Evolutionary conservation across 2,113 vertebrate genomes (phyloP).

Genomic region (Ictalurus punctatus): DNA sequence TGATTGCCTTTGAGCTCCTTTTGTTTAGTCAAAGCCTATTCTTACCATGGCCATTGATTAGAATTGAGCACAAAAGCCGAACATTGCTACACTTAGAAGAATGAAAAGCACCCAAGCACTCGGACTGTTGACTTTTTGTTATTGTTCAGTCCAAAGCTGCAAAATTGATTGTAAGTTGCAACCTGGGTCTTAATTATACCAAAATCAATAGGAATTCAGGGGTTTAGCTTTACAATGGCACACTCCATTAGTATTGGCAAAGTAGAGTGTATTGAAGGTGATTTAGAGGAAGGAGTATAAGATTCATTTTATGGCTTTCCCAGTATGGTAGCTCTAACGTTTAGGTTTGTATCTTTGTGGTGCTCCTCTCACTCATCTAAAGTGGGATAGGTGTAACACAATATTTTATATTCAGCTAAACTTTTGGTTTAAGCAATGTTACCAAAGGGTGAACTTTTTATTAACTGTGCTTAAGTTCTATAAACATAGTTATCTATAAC

Average conservation of each 20-base stretch:
- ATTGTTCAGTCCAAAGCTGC: conserved; percentile 14
- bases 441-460: not conserved
- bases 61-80: conserved; percentile 4
- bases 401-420: not conserved
- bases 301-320: not conserved
- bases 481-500: not conserved
- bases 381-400: not conserved
- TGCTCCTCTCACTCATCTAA: not conserved
- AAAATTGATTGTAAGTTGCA: conserved; percentile 34
- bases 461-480: not conserved
- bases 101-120: conserved; percentile 10
- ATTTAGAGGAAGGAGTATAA: not conserved
- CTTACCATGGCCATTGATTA: conserved; percentile 6
- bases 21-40: conserved; percentile 16
- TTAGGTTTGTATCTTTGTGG: not conserved
- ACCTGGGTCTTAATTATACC: conserved; percentile 33
- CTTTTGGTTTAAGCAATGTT: not conserved
- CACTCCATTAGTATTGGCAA: not conserved
- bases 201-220: conserved; percentile 29
- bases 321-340: not conserved
- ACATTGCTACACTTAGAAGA: not conserved
- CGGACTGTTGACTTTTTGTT: not conserved
- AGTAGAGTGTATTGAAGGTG: conserved; percentile 6
- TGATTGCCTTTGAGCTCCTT: conserved; percentile 23
- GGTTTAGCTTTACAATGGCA: conserved; percentile 5